Percentiles rank a stretch among this genome's conserved stretches.
phyloP scores from a whole-genome alignment of 2,888 invertebrate species.

The Rutpela maculata region DNA sequence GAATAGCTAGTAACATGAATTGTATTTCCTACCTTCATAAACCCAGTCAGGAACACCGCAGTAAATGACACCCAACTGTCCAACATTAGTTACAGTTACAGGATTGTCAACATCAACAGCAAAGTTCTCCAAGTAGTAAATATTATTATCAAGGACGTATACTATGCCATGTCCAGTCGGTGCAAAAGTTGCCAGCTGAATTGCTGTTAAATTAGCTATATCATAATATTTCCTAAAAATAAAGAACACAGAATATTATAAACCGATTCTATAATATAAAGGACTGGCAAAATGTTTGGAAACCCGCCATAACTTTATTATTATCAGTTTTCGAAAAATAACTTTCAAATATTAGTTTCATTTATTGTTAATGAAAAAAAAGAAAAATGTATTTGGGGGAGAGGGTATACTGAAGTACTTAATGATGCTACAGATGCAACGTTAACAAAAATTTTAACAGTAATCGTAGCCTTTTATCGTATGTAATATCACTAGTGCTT shows the following conservation, averaged over 20 bases:
- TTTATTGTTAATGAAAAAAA: too few relatives aligned
- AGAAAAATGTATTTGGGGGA: too few relatives aligned
- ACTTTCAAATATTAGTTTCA: too few relatives aligned
- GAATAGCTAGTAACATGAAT: too few relatives aligned
- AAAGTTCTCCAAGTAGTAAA: slow-evolving; percentile 77
- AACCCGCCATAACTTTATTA: too few relatives aligned
- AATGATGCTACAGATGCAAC: too few relatives aligned
- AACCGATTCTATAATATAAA: neutral
- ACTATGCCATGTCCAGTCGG: slow-evolving; percentile 76
- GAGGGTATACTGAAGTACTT: too few relatives aligned
- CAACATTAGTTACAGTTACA: slow-evolving; percentile 75
- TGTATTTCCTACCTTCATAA: slow-evolving; percentile 83
- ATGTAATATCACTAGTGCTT: too few relatives aligned
- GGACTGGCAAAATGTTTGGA: neutral
- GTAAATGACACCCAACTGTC: slow-evolving; percentile 76
- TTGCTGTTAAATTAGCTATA: slow-evolving; percentile 75
- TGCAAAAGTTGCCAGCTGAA: slow-evolving; percentile 81
- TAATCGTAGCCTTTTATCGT: too few relatives aligned
- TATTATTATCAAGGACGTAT: slow-evolving; percentile 83
- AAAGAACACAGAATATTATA: slow-evolving; percentile 10
- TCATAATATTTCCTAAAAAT: slow-evolving; percentile 72
- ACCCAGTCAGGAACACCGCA: slow-evolving; percentile 95
- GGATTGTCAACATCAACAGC: slow-evolving; percentile 61
- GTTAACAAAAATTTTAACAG: too few relatives aligned
- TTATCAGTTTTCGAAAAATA: too few relatives aligned